Evolutionary conservation across 2,113 vertebrate species (phyloP), one percentile per base, ranked within the genome.

Genomic region (Muscicapa adusta): DNA sequence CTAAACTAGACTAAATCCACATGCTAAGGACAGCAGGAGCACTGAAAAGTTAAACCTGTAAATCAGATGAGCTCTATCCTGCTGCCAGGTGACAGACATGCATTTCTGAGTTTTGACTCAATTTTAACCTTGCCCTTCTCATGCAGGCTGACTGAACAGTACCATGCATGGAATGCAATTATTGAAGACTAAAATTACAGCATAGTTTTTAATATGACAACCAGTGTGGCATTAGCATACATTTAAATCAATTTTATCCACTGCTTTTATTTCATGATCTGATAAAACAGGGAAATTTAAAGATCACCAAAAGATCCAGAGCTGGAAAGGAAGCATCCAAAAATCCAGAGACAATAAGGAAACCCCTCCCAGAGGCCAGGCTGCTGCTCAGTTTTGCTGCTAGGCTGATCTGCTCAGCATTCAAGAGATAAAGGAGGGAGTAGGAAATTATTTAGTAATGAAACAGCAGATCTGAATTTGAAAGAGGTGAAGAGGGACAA

Each of bases 91-190:
- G 63, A 75, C 23, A 81, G 12, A 67, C 4, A 6, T 2, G 11
- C 5, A 47, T 45, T 70, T 58, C 15, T 12, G 14, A 33, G 19
- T 42, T 78, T 72, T 82, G 4, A 62, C 23, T 62, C 23, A 0
- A 12, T 48, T 73, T 85, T 0, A 65, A 48, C 29, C 31, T 14
- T 40, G 12, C 9, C 15, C 13, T n/a, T 12, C 6, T 20, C 25
- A 13, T 3, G 18, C 7, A 72, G 28, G 13, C 43, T 89, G 38
- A 24, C 11, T 40, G 26, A 25, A 34, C 10, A 43, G 58, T 3
- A 16, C 12, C 16, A 18, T 0, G 1, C 17, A 24, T 4, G 2
- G 22, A 73, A 53, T 5, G 4, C 3, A 53, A 3, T 43, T 73
- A 70, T 2, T 28, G n/a, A 71, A 12, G n/a, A 31, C 13, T 74